A percentile compares a stretch with the other conserved stretches of the same genome.
These are phyloP conservation scores for Rhopalosiphum nymphaeae DNA, from an alignment of 2,888 invertebrate species.

Conservation along the genomic window DNA sequence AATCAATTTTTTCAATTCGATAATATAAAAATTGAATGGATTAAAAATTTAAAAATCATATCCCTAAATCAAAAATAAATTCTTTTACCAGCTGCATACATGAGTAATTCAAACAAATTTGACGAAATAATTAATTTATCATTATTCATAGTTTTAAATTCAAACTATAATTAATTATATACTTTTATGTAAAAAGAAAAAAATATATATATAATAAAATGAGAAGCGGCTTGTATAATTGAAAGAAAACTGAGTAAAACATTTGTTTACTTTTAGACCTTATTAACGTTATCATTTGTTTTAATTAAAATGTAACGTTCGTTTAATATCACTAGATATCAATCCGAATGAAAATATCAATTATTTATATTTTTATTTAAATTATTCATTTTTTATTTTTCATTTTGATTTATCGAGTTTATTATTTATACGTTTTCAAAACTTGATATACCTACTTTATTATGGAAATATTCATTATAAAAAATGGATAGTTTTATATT, in stretches of 20 bases:
- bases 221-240: neutral
- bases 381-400: neutral
- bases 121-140: neutral
- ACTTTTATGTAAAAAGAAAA: neutral
- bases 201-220: neutral
- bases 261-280: conserved; percentile 1
- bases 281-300: neutral
- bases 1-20: neutral
- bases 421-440: conserved; percentile 11
- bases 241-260: neutral
- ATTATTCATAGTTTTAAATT: neutral
- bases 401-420: conserved; percentile 10
- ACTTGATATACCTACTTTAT: neutral
- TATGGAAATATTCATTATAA: conserved; percentile 26
- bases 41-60: neutral
- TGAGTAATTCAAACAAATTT: neutral
- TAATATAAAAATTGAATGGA: neutral
- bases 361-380: neutral
- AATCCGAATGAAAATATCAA: neutral
- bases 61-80: neutral
- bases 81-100: neutral
- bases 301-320: conserved; percentile 7
- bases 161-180: neutral
- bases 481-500: neutral
- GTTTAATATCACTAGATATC: neutral